Percentiles rank a stretch among this genome's conserved stretches.
phyloP scores from a whole-genome alignment of 37 sponge, comb jelly and placozoan species.

The Spongilla lacustris region DNA sequence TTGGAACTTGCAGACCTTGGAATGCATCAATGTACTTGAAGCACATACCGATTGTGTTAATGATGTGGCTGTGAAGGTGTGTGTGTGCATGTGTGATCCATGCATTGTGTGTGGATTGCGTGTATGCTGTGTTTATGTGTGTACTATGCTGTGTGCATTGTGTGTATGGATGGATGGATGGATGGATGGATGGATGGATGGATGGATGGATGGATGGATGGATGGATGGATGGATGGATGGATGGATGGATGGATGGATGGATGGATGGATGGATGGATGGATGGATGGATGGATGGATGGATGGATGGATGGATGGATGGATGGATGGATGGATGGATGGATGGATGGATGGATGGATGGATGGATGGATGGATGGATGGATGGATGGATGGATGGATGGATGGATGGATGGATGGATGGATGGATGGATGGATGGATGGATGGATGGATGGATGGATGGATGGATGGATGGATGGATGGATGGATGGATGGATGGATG shows the following conservation, averaged over 20 bases:
- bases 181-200: background rate
- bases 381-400: too few relatives aligned
- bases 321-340: background rate
- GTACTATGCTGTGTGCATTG: background rate
- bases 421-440: background rate
- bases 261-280: too few relatives aligned
- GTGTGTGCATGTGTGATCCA: background rate
- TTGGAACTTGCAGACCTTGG: constrained; percentile 61
- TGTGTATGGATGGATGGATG: background rate
- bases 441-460: background rate
- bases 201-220: background rate
- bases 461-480: background rate
- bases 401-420: background rate
- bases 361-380: background rate
- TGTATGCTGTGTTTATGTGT: too few relatives aligned
- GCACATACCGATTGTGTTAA: constrained; percentile 80
- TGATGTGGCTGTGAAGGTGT: constrained; percentile 65
- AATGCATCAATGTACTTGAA: constrained; percentile 58
- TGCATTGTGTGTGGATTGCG: too few relatives aligned
- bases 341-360: background rate
- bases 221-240: background rate
- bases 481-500: background rate
- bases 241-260: background rate
- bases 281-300: background rate
- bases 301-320: background rate